Evolutionary conservation across 2,888 invertebrate species (phyloP).

Genomic region (Antitype chi): DNA sequence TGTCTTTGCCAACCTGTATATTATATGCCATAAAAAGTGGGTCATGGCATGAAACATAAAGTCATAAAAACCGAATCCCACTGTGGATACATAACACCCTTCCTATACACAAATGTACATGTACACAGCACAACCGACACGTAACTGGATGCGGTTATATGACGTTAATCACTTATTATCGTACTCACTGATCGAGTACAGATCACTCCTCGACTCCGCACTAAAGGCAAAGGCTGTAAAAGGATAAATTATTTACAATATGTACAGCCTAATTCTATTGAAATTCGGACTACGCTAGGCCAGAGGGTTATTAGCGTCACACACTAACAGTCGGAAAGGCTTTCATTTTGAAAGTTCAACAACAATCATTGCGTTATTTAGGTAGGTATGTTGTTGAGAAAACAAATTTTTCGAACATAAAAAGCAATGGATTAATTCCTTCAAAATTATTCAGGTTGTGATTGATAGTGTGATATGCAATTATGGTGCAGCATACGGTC

Average conservation of each 20-base stretch:
- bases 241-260: conserved; percentile 23
- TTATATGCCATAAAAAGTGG: background rate
- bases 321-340: too few relatives aligned
- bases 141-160: conserved; percentile 3
- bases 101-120: conserved; percentile 8
- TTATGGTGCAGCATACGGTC: background rate
- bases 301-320: background rate
- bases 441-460: too few relatives aligned
- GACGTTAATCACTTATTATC: conserved; percentile 21
- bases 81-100: conserved; percentile 10
- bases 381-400: too few relatives aligned
- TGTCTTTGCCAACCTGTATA: too few relatives aligned
- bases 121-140: background rate
- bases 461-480: too few relatives aligned
- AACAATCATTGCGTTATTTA: too few relatives aligned
- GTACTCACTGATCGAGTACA: conserved; percentile 36
- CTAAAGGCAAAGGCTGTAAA: conserved; percentile 39
- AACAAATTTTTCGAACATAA: too few relatives aligned
- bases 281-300: background rate
- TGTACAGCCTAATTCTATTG: background rate
- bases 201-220: background rate
- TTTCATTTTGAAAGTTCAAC: too few relatives aligned
- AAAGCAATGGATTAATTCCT: too few relatives aligned
- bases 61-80: conserved; percentile 19
- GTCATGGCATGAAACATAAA: conserved; percentile 10